A percentile compares a stretch with the other conserved stretches of the same genome.
phyloP scores from a whole-genome alignment of 2,113 vertebrate genomes.

The Clupea harengus region DNA sequence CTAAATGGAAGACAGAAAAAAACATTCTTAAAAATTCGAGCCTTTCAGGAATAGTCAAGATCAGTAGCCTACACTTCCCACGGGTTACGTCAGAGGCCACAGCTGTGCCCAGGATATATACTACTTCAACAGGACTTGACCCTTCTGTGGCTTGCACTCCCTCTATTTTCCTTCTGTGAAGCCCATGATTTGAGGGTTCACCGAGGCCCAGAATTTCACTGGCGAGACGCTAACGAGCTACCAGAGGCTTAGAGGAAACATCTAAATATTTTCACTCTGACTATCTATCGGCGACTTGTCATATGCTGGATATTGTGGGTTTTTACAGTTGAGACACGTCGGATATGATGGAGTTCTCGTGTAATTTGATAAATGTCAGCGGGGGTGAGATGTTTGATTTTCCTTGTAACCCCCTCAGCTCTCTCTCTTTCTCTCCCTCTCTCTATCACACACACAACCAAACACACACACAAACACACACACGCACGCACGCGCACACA shows the following conservation, averaged over 20 bases:
- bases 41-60: not conserved
- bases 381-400: not conserved
- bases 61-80: not conserved
- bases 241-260: not conserved
- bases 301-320: no score
- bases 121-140: not conserved
- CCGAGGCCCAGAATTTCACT: not conserved
- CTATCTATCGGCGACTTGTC: not conserved
- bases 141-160: not conserved
- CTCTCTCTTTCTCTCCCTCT: not conserved
- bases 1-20: not conserved
- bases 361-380: not conserved
- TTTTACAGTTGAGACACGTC: not conserved
- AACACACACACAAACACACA: not conserved
- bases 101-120: not conserved
- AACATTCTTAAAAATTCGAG: not conserved
- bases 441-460: not conserved
- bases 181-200: not conserved
- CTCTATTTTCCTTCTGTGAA: not conserved
- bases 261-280: not conserved
- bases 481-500: not conserved
- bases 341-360: not conserved
- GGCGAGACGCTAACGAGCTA: not conserved
- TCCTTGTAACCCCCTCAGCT: conserved; percentile 24
- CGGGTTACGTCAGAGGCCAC: not conserved